A percentile compares a stretch with the other conserved stretches of the same genome.
phyloP scores from a whole-genome alignment of 2,113 vertebrate species.

The Clinocottus analis region DNA sequence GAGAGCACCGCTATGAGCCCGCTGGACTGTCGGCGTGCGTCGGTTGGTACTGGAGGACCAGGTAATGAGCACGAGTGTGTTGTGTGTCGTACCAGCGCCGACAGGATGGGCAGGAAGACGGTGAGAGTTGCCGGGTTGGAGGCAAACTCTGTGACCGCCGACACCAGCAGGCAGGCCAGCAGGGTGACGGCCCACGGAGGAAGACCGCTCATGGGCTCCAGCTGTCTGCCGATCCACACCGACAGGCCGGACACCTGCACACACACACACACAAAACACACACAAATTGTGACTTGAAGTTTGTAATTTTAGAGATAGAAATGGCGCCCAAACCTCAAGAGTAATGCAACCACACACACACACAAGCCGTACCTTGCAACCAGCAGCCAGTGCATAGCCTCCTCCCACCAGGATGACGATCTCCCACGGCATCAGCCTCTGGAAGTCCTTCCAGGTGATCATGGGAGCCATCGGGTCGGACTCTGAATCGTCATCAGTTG shows the following conservation, averaged over 20 bases:
- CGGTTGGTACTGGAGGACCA: background rate
- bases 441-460: conserved; percentile 99
- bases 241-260: conserved; percentile 91
- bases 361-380: conserved; percentile 90
- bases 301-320: background rate
- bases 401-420: conserved; percentile 98
- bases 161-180: conserved; percentile 94
- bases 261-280: conserved; percentile 18
- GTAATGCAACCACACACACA: background rate
- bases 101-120: conserved; percentile 96
- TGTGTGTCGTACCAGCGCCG: conserved; percentile 87
- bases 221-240: conserved; percentile 95
- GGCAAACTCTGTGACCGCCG: conserved; percentile 95
- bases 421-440: conserved; percentile 99
- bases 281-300: background rate
- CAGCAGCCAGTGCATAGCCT: conserved; percentile 97
- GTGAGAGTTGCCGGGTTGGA: conserved; percentile 98
- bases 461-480: conserved; percentile 86
- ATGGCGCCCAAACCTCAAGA: background rate
- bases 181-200: conserved; percentile 95
- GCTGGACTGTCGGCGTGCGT: no score
- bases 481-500: conserved; percentile 44
- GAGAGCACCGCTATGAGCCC: background rate
- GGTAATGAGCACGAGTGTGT: background rate
- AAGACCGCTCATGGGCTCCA: conserved; percentile 95